Evolutionary conservation across 2,113 vertebrate genomes (phyloP), one percentile per base, ranked within the genome.

Genomic region (Polyodon spathula): DNA sequence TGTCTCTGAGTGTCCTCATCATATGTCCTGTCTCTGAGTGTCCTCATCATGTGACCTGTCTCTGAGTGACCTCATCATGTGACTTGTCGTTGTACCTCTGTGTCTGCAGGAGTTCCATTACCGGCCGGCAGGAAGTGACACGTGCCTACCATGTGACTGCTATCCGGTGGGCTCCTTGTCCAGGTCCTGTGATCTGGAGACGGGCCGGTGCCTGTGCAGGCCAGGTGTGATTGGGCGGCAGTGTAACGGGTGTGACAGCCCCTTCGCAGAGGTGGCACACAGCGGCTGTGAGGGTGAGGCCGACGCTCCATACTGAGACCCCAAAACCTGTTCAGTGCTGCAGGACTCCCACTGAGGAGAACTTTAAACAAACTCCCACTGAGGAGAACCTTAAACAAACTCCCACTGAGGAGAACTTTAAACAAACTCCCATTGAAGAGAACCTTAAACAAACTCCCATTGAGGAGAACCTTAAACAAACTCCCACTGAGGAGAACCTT

Each of bases 121-220:
- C 66, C 90, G 38, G 15, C 88, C 81, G 0, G 81, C 80, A 56
- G 84, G 87, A 78, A 93, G 90, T 0, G 93, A 97, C 65, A 73
- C 82, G n/a, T 98, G 95, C 72, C 81, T 94, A 70, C 93, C 95
- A 0, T 98, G 96, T 4, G 96, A 98, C 83, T 98, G 96, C 82
- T 98, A 97, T 79, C 96, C 96, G 0, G 86, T 97, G 66, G 96
- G 96, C 70, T 97, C 96, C 68, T 91, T 95, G 61, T 95, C 90
- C 0, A 86, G 95, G 56, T 91, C 95, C 51, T 97, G 96, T 40
- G 92, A 95, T 74, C 83, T 77, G 50, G 92, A 96, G 71, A 85
- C 64, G 0, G 95, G 96, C 43, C 90, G 92, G 65, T 98, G 96
- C 78, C 90, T 91, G 74, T 98, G 96, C 73, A 82, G 93, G 65